A percentile compares a stretch with the other conserved stretches of the same genome.
Conservation (phyloP, 2,888 invertebrate species). For the Thera britannica region DNA sequence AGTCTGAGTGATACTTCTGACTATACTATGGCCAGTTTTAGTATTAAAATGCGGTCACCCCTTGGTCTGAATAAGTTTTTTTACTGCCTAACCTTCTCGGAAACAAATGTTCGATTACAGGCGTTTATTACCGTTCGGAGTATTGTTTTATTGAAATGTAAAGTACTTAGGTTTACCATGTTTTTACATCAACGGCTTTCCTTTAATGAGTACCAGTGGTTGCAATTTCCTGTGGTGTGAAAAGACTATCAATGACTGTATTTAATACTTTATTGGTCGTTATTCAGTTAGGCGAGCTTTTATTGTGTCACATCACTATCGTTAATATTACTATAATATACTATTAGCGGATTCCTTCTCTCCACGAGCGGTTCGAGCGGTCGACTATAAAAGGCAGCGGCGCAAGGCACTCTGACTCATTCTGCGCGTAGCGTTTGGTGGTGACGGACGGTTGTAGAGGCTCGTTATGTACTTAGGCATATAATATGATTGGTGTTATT, state of each 20-base stretch:
- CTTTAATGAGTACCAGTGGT: slow-evolving; percentile 43
- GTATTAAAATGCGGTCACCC: slow-evolving; percentile 78
- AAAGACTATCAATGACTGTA: slow-evolving; percentile 33
- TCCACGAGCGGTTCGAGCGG: no score
- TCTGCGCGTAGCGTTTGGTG: no score
- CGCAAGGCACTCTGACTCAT: no score
- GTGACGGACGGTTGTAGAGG: no score
- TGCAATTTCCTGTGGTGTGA: slow-evolving; percentile 50
- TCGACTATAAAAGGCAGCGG: no score
- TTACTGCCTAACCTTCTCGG: slow-evolving; percentile 69
- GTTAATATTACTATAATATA: slow-evolving; percentile 1
- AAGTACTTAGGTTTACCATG: slow-evolving; percentile 37
- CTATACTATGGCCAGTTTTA: slow-evolving; percentile 57
- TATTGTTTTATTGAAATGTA: slow-evolving; percentile 54
- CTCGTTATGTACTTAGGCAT: no score
- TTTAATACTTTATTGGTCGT: slow-evolving; percentile 33
- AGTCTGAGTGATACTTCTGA: slow-evolving; percentile 10
- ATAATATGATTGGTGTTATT: no score
- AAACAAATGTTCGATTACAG: slow-evolving; percentile 61
- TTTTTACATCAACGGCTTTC: slow-evolving; percentile 30
- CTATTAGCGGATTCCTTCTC: no score
- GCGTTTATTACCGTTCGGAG: slow-evolving; percentile 49
- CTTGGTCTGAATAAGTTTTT: slow-evolving; percentile 61
- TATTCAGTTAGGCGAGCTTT: slow-evolving; percentile 30
- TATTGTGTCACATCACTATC: slow-evolving; percentile 26